Base-by-base conservation (phyloP, 2,797 vertebrate species). In the Gymnoscopelus braueri region DNA sequence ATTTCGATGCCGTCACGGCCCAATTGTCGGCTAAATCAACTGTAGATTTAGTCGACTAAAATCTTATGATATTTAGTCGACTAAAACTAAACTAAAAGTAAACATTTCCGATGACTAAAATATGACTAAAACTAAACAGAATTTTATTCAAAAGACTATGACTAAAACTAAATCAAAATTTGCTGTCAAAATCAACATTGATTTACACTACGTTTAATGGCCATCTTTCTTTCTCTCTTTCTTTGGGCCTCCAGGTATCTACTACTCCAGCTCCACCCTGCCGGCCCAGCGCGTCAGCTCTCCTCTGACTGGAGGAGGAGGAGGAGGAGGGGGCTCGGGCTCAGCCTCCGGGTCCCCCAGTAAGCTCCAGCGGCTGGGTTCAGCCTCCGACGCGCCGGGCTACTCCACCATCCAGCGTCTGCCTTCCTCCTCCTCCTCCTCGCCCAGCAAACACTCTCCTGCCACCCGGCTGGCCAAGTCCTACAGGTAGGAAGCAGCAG, bases 261-360 rank as follows among this genome's bases (percentile, higher is more conserved):
- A 96, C 93, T 98, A 98, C 92, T 95, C 96, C 82, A 97, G 97
- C 92, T 95, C 96, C 88, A 98, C 97, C 75, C 94, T 99, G 89
- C 97, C 97, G 23, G 93, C 95, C 80, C 96, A 96, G 89, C 94
- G 97, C 70, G 95, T 96, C 88, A 95, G 96, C 84, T 97, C 97
- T 74, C 96, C 97, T 76, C 93, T 97, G 80, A 90, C 96, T 88
- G 90, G 92, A 92, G 93, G 91, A 91, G 89, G 91, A 90, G 72
- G 93, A 44, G 35, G 35, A 39, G 39, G 8, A 44, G 86, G 87
- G 23, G 81, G 84, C 69, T 87, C 87, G 1, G 88, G 83, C 48
- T 87, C 87, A 0, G 88, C 82, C 48, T 88, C 90, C 0, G 73
- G 96, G 77, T 97, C 97, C 57, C 96, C 96, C 74, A 94, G 92